These are phyloP conservation scores for Benthosema pterotum DNA, from an alignment of 2,797 vertebrate species.

Conservation along the genomic window DNA sequence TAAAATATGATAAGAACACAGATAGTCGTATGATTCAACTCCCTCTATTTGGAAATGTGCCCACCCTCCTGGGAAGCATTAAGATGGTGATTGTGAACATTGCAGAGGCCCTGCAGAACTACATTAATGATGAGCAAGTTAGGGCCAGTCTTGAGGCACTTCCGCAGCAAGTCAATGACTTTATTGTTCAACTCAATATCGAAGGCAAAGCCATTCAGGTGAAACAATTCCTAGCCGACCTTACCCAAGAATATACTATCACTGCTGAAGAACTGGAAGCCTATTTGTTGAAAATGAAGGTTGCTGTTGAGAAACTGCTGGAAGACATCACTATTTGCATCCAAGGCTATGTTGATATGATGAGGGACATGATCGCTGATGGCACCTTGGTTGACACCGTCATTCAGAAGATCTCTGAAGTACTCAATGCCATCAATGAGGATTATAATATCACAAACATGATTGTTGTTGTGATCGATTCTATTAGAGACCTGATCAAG, in stretches of 20 bases:
- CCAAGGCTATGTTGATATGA: slow-evolving; percentile 66
- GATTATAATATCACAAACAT: slow-evolving; percentile 77
- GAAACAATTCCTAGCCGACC: slow-evolving; percentile 77
- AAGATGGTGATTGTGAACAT: slow-evolving; percentile 71
- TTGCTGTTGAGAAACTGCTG: slow-evolving; percentile 60
- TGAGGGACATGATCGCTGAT: slow-evolving; percentile 76
- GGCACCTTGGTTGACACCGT: slow-evolving; percentile 71
- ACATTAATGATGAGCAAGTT: slow-evolving; percentile 79
- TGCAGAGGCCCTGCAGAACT: slow-evolving; percentile 78
- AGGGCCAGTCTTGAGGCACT: slow-evolving; percentile 78
- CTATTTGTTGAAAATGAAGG: slow-evolving; percentile 69
- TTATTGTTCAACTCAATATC: slow-evolving; percentile 80
- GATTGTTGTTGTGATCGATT: slow-evolving; percentile 74
- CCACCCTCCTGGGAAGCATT: slow-evolving; percentile 80
- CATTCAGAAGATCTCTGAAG: slow-evolving; percentile 78
- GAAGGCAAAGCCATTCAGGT: slow-evolving; percentile 75
- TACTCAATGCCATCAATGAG: slow-evolving; percentile 78
- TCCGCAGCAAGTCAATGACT: slow-evolving; percentile 76
- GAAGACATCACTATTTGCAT: slow-evolving; percentile 67
- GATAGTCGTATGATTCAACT: slow-evolving; percentile 85
- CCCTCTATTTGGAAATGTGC: slow-evolving; percentile 83
- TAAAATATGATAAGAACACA: slow-evolving; percentile 94
- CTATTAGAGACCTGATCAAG: slow-evolving; percentile 67
- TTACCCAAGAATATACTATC: slow-evolving; percentile 79
- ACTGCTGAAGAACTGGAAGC: slow-evolving; percentile 82